Evolutionary conservation across 2,113 vertebrate genomes (phyloP), one percentile per base, ranked within the genome.

Genomic region (Cygnus buccinator): DNA sequence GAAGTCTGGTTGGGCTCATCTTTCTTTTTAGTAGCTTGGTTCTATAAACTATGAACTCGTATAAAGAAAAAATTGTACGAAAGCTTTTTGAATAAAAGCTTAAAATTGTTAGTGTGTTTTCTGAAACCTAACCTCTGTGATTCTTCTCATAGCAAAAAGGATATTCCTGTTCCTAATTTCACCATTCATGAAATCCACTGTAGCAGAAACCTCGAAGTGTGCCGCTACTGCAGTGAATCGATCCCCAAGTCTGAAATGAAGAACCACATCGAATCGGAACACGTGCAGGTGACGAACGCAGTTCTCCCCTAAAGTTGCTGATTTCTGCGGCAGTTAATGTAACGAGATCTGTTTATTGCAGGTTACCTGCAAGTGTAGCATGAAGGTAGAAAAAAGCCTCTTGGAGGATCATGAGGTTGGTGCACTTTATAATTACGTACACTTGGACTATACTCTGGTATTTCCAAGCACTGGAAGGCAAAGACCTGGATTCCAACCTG

Each of bases 151-250:
- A 99, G 99, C 98, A 98, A 99, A 95, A 99, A 98, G 92, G 98
- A 99, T 44, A 99, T 99, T 93, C 99, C 99, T n/a, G 97, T 98
- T 83, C 98, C 98, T 37, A 99, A 99, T 84, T 99, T 99, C 91
- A 99, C 99, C 43, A 99, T 98, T 59, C 99, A 99, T 23, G 99
- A 99, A 96, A 99, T 99, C 95, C 99, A 99, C 97, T 99, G 99
- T 85, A 97, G 98, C 31, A 98, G 99, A 78, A 99, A 99, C 61
- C 99, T 99, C 6, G 98, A 98, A 35, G 94, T 99, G 3, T 99
- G 99, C 70, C 97, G 97, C 13, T 63, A 98, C 75, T 99, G 99
- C 98, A 98, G 98, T n/a, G 99, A 99, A 65, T 98, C 98, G 2
- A 92, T 99, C 83, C 99, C 99, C 3, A 98, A 98, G 18, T 96